A percentile compares a stretch with the other conserved stretches of the same genome.
These are phyloP conservation scores for Phoxinus dragarum DNA, from an alignment of 2,797 vertebrate genomes.

Conservation along the genomic window DNA sequence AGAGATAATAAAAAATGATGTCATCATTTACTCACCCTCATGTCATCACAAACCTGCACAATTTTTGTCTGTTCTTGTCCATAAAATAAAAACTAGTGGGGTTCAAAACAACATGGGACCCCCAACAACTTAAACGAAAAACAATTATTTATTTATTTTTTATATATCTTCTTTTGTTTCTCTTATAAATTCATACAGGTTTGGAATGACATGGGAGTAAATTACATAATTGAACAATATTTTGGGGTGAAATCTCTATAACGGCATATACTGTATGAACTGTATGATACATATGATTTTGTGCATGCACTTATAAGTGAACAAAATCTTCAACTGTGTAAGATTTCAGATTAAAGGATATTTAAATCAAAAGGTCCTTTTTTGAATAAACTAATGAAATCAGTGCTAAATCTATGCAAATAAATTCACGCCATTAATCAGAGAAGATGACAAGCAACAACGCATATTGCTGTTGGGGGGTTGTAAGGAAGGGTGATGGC, in stretches of 20 bases:
- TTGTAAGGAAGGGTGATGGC: neutral
- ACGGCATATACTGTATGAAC: neutral
- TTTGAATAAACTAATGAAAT: constrained; percentile 89
- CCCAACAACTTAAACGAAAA: neutral
- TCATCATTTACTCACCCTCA: neutral
- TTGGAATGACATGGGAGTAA: neutral
- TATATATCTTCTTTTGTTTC: neutral
- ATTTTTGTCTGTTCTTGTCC: neutral
- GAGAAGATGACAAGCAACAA: constrained; percentile 93
- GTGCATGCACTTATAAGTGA: neutral
- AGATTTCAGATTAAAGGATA: constrained; percentile 40
- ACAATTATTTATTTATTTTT: too few relatives aligned
- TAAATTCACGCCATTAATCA: constrained; percentile 96
- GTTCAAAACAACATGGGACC: neutral
- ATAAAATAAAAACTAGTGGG: neutral
- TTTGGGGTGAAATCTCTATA: neutral
- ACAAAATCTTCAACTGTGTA: neutral
- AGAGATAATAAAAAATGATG: neutral
- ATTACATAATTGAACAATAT: too few relatives aligned
- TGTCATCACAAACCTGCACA: neutral
- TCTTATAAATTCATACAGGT: neutral
- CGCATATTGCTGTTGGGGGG: constrained; percentile 89
- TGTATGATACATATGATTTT: too few relatives aligned
- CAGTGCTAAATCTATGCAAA: constrained; percentile 98
- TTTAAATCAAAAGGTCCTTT: constrained; percentile 81